Percentiles rank a stretch among this genome's conserved stretches.
These are phyloP conservation scores for Rhyzopertha dominica DNA, from an alignment of 1,140 invertebrate species.

Conservation along the genomic window DNA sequence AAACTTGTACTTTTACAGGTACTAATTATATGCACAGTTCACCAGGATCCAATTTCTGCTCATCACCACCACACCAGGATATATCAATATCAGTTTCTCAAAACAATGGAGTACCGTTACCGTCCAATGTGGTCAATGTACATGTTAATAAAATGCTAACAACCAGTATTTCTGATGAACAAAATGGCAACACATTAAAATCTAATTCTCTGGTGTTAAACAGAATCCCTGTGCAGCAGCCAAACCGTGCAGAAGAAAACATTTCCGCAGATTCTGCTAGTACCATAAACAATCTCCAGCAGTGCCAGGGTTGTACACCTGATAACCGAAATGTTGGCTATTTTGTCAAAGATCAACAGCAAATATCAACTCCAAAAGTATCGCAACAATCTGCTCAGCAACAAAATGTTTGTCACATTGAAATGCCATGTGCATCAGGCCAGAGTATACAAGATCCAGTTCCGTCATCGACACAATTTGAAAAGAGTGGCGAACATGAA, in stretches of 20 bases:
- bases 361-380: slow-evolving; percentile 41
- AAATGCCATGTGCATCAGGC: slow-evolving; percentile 55
- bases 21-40: no score
- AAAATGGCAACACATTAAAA: no score
- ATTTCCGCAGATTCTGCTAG: no score
- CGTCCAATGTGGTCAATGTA: slow-evolving; percentile 46
- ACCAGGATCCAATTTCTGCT: slow-evolving; percentile 34
- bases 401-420: no score
- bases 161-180: no score
- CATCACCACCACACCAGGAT: slow-evolving; percentile 28
- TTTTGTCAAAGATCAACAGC: slow-evolving; percentile 34
- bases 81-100: slow-evolving; percentile 30
- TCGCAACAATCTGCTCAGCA: slow-evolving; percentile 43
- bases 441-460: slow-evolving; percentile 55
- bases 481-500: slow-evolving; percentile 49
- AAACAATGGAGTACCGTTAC: slow-evolving; percentile 45
- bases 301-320: slow-evolving; percentile 48
- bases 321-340: no score
- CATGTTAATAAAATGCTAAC: no score
- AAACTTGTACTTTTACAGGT: slow-evolving; percentile 43
- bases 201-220: no score
- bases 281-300: no score
- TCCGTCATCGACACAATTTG: slow-evolving; percentile 64
- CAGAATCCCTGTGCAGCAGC: no score
- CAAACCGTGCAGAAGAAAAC: no score